Evolutionary conservation across 2,888 invertebrate genomes (phyloP).

Genomic region (Agrotis segetum): DNA sequence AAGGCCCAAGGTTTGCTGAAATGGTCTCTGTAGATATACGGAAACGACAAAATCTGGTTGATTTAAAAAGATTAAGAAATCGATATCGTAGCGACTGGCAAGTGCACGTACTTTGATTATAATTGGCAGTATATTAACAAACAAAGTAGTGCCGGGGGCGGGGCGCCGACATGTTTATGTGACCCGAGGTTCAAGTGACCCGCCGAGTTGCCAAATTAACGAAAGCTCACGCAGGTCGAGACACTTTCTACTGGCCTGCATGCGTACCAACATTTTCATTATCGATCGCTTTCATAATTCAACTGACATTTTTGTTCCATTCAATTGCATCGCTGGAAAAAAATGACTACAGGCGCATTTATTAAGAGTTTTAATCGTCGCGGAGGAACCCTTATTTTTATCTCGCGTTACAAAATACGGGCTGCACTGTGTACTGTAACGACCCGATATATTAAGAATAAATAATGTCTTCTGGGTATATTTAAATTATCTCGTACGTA

Average conservation of each 20-base stretch:
- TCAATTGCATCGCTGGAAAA: slow-evolving; percentile 79
- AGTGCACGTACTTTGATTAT: slow-evolving; percentile 83
- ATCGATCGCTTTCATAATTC: slow-evolving; percentile 90
- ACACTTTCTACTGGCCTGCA: slow-evolving; percentile 88
- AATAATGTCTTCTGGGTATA: slow-evolving; percentile 46
- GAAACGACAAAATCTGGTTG: slow-evolving; percentile 77
- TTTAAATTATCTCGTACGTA: slow-evolving; percentile 54
- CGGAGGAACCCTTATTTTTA: slow-evolving; percentile 66
- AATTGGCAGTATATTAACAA: slow-evolving; percentile 89
- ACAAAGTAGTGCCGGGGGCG: slow-evolving; percentile 87
- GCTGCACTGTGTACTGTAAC: slow-evolving; percentile 36
- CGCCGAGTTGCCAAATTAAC: slow-evolving; percentile 84
- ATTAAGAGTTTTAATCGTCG: slow-evolving; percentile 73
- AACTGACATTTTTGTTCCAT: slow-evolving; percentile 89
- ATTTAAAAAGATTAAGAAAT: slow-evolving; percentile 85
- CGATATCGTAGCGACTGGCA: slow-evolving; percentile 79
- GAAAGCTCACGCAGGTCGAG: slow-evolving; percentile 87
- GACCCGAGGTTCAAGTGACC: slow-evolving; percentile 84
- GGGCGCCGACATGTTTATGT: slow-evolving; percentile 88
- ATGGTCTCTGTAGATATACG: slow-evolving; percentile 68
- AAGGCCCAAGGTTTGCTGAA: slow-evolving; percentile 60
- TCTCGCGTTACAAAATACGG: slow-evolving; percentile 66
- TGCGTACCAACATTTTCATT: slow-evolving; percentile 87
- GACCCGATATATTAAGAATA: slow-evolving; percentile 44
- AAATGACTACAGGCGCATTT: slow-evolving; percentile 71